Evolutionary conservation across 1,140 invertebrate species (phyloP).

Genomic region (Odontomachus brunneus): DNA sequence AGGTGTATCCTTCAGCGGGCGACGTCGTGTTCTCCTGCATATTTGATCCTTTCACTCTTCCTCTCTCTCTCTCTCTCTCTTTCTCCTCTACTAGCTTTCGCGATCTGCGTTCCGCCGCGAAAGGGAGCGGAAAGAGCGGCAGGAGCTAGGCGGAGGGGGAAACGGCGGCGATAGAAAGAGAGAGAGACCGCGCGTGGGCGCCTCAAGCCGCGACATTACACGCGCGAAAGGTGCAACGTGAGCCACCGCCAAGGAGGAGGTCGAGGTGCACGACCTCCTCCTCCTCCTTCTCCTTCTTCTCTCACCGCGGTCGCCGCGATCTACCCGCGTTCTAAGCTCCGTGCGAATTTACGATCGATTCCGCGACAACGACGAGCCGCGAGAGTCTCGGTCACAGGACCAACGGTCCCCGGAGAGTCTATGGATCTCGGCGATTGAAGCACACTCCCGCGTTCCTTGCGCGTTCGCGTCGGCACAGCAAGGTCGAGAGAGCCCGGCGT

Average conservation of each 20-base stretch:
- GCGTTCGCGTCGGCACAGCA: too few relatives aligned
- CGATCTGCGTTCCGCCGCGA: conserved; percentile 12
- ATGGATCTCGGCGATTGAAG: too few relatives aligned
- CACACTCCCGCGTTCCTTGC: too few relatives aligned
- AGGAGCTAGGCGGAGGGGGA: too few relatives aligned
- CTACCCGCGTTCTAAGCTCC: conserved; percentile 55
- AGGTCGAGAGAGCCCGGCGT: too few relatives aligned
- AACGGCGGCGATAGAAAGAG: too few relatives aligned
- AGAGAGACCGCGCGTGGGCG: conserved; percentile 25
- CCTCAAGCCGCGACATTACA: conserved; percentile 36
- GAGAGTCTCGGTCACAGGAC: too few relatives aligned
- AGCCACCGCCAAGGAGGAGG: conserved; percentile 7
- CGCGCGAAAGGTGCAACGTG: conserved; percentile 20
- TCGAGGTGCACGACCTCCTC: conserved; percentile 1
- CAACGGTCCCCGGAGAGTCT: too few relatives aligned
- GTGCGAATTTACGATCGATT: conserved; percentile 79
- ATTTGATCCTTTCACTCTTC: conserved; percentile 66
- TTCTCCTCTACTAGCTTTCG: neutral
- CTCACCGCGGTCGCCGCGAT: neutral
- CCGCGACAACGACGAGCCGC: neutral
- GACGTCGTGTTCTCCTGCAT: conserved; percentile 73
- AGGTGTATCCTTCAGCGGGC: conserved; percentile 77
- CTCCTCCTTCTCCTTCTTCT: too few relatives aligned
- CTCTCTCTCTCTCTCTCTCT: neutral
- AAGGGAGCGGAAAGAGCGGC: conserved; percentile 2